Base-by-base conservation (phyloP, 2,113 vertebrate genomes). In the Colistium nudipinnis region DNA sequence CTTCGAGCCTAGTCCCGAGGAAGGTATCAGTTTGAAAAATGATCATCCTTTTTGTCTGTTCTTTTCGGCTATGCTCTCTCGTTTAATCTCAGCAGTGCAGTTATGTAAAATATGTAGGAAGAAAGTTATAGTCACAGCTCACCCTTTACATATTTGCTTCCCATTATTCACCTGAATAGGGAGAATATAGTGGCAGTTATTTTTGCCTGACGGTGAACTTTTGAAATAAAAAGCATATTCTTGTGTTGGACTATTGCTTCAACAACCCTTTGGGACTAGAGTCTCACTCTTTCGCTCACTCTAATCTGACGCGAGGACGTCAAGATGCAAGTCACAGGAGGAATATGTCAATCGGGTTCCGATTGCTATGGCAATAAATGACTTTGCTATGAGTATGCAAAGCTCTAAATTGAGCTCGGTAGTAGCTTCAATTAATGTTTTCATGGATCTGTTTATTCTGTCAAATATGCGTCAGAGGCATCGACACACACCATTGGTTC, bases 11-110 rank as follows among this genome's bases (percentile, higher is more conserved):
- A 61, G 52, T 82, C 85, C 76, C 13, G 10, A 63, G 77, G 56
- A 85, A 78, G 74, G 51, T 47, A 57, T 64, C 54, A 67, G 44
- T 76, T 80, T 74, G 80, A 85, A 81, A 82, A 85, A 84, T 73
- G 30, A 83, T 73, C 67, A 62, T 14, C 48, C 7, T 53, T 31
- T 31, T 7, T 31, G 30, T 31, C 30, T 64, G 4, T 62, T 59
- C 61, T 67, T 73, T 67, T 10, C n/a, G 27, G 24, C 62, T 11
- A 41, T 61, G 4, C 30, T 3, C 36, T 38, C 13, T 14, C 1
- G 12, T 38, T 43, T 59, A 51, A 75, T 52, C 31, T 62, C 16
- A 56, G 19, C 20, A 24, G 44, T 55, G 62, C 57, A 41, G 35
- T 68, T 62, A 22, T 7, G 2, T 67, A 30, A 1, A 4, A 14